phyloP scores from a whole-genome alignment of 2,113 vertebrate genomes.

The Daboia siamensis region DNA sequence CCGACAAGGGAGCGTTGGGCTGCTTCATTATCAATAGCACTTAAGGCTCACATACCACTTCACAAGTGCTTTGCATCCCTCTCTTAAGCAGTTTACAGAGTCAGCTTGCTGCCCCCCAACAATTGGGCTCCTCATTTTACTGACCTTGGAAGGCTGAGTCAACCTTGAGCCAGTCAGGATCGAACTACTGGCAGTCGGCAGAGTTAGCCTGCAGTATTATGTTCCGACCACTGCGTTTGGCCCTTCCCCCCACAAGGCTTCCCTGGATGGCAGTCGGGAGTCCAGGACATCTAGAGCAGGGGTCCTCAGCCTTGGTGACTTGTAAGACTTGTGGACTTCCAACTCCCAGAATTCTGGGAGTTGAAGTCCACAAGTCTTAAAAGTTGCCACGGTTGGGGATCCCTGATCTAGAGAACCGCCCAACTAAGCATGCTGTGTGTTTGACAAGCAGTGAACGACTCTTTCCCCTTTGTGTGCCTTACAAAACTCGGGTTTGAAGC shows the following conservation, averaged over 20 bases:
- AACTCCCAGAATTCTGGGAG: too few relatives aligned
- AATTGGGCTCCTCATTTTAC: background rate
- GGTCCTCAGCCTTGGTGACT: too few relatives aligned
- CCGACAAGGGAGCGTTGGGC: rapidly evolving
- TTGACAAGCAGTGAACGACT: background rate
- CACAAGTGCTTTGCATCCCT: background rate
- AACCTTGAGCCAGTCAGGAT: background rate
- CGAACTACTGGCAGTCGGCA: background rate
- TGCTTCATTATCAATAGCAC: background rate
- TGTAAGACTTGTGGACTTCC: too few relatives aligned
- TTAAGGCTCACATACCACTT: background rate
- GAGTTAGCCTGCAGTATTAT: background rate
- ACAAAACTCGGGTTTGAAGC: background rate
- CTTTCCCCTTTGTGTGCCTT: background rate
- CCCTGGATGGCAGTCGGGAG: background rate
- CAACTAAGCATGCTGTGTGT: background rate
- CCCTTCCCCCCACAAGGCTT: too few relatives aligned
- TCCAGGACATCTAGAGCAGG: background rate
- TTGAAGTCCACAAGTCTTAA: too few relatives aligned
- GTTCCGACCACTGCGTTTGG: background rate
- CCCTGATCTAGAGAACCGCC: background rate
- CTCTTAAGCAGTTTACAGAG: background rate
- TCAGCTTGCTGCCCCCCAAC: background rate
- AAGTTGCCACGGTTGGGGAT: too few relatives aligned
- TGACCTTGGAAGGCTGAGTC: background rate